Evolutionary conservation across 2,113 vertebrate genomes (phyloP), one percentile per base, ranked within the genome.

Genomic region (Eulemur rufifrons): DNA sequence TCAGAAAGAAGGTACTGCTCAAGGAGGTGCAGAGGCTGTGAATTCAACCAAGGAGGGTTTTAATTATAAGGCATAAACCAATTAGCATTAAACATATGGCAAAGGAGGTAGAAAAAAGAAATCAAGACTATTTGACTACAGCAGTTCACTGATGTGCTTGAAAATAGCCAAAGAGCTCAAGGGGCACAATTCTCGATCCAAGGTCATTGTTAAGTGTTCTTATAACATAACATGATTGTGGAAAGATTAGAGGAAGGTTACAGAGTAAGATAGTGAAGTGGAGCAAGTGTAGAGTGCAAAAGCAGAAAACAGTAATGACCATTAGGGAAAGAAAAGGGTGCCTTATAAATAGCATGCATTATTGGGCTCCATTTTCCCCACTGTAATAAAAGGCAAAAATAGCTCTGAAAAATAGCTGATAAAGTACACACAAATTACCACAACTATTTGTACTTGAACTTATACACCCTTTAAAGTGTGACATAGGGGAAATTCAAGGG

Each of bases 51-150:
- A 86, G 17, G 13, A 92, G 14, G 27, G 10, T 76, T 94, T 81
- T 86, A 92, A 83, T 86, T 82, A 92, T 8, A 83, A 83, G 61
- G 59, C 83, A 86, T 34, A 94, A 87, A 90, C 47, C 34, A 90
- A 83, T 61, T 73, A 47, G 37, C 34, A 83, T 86, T 83, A 86
- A 90, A 89, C 37, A 90, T 29, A 69, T 9, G 29, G 32, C 25
- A 90, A 77, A 90, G 52, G 15, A 80, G 34, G 8, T 71, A 56
- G 78, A 52, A 77, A 82, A 93, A 89, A 50, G 59, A 96, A 92
- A 69, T 32, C 10, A 20, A 92, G 52, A 39, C 89, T 17, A 52
- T 56, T 86, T 89, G 52, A 90, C 29, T 71, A 77, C 5, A 73
- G 81, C 54, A 78, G 63, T 89, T 96, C 86, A 73, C 63, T 61